Conservation (phyloP, 1,140 invertebrate species). For the Drosophila lowei region DNA sequence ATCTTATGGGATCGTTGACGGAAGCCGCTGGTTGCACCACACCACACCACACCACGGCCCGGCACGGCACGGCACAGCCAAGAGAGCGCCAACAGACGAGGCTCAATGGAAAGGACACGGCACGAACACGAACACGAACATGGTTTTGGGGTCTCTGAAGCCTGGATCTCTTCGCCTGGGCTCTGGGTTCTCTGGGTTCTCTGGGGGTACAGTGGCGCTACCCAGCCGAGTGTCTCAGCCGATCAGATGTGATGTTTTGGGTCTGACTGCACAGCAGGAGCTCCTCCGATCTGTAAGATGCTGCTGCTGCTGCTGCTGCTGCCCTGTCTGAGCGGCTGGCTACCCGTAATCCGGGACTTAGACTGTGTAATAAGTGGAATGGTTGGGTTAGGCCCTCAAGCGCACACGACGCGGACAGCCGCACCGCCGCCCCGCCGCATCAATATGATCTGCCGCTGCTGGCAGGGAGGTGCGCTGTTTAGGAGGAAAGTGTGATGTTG, state of each 20-base stretch:
- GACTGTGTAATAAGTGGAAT: constrained; percentile 50
- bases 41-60: constrained; percentile 13
- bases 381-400: constrained; percentile 44
- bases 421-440: constrained; percentile 6
- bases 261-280: constrained; percentile 52
- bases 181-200: background rate
- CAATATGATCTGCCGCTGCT: constrained; percentile 1
- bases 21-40: constrained; percentile 60
- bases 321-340: background rate
- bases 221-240: constrained; percentile 39
- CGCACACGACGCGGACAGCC: constrained; percentile 29
- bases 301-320: constrained; percentile 26
- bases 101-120: constrained; percentile 44
- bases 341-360: constrained; percentile 50
- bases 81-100: constrained; percentile 52
- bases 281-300: constrained; percentile 31
- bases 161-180: background rate
- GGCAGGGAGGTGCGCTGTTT: too few relatives aligned
- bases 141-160: background rate
- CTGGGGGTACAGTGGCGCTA: constrained; percentile 55
- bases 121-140: constrained; percentile 45
- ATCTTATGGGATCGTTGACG: constrained; percentile 65
- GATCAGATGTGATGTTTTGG: constrained; percentile 60
- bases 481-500: constrained; percentile 48
- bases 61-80: constrained; percentile 8